Evolutionary conservation across 2,797 vertebrate genomes (phyloP), one percentile per base, ranked within the genome.

Genomic region (Sebastes minor): DNA sequence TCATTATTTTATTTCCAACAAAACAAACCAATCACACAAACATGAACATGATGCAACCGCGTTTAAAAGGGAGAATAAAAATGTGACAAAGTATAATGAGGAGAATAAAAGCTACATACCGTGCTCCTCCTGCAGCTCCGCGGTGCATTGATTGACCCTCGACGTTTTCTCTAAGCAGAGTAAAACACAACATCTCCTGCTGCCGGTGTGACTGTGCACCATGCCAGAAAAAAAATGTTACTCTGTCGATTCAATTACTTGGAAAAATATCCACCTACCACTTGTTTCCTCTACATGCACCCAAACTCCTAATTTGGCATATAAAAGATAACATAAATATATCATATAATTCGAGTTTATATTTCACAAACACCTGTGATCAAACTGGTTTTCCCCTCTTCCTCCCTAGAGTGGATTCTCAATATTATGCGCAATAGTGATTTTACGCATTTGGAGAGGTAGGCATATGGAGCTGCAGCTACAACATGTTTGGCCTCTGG

Each of bases 221-320:
- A 84, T 67, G 93, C 94, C 96, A 96, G 95, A 42, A 6, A 35
- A 38, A 94, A 96, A 96, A 97, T 96, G 95, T 96, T 96, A 95
- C 96, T 96, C 95, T 95, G 96, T 95, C 94, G 92, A 91, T 95
- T 97, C 97, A 97, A 96, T 97, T 95, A 96, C 95, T 93, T 93
- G 88, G 94, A 87, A 88, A 66, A 88, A 91, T 88, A 90, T 89
- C 92, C 85, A 8, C 57, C 67, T 59, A 62, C 18, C 57, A 30
- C 52, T 6, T 6, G 11, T 20, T 78, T 84, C 56, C 23, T 27
- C 16, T 28, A 22, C 66, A 30, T 35, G 25, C 38, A 66, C 18
- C 13, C 9, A 42, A 57, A 80, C 38, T 12, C 4, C 20, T 7
- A 30, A 61, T 28, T 53, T 8, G 38, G 12, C 16, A 6, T 30